phyloP scores from a whole-genome alignment of 2,888 invertebrate genomes.

The Drosophila meridiana region DNA sequence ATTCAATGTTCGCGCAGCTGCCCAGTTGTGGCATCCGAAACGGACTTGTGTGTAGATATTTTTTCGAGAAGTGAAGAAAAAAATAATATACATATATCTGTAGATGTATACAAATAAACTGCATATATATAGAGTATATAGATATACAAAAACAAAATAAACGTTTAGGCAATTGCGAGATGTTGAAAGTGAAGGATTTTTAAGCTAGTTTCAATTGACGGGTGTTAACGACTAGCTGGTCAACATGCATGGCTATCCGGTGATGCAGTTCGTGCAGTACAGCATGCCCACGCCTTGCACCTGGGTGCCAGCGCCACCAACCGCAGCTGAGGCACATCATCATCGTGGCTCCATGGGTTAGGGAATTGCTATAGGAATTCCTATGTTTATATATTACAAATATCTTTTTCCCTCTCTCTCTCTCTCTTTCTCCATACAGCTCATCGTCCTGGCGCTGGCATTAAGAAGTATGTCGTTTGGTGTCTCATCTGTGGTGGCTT shows the following conservation, averaged over 20 bases:
- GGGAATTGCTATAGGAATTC: neutral
- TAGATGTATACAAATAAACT: conserved; percentile 3
- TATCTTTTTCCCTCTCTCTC: neutral
- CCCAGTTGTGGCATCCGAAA: conserved; percentile 53
- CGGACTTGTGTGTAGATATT: conserved; percentile 74
- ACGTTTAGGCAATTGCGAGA: neutral
- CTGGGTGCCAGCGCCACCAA: conserved; percentile 83
- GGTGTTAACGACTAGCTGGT: neutral
- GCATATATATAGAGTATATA: conserved; percentile 15
- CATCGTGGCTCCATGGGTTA: conserved; percentile 66
- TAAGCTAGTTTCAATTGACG: neutral
- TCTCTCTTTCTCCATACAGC: conserved; percentile 64
- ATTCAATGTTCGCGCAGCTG: conserved; percentile 64
- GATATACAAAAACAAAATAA: conserved; percentile 8
- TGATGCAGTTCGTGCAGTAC: conserved; percentile 89
- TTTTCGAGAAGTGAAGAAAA: conserved; percentile 58
- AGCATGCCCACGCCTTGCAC: conserved; percentile 86
- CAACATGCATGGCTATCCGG: conserved; percentile 88
- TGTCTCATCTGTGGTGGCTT: conserved; percentile 92
- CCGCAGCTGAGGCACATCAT: conserved; percentile 78
- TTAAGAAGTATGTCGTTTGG: conserved; percentile 91
- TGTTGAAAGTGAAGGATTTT: neutral
- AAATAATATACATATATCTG: neutral
- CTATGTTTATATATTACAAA: neutral
- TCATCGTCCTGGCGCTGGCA: conserved; percentile 85